phyloP scores from a whole-genome alignment of 2,888 invertebrate genomes.

The Chymomyza procnemis region DNA sequence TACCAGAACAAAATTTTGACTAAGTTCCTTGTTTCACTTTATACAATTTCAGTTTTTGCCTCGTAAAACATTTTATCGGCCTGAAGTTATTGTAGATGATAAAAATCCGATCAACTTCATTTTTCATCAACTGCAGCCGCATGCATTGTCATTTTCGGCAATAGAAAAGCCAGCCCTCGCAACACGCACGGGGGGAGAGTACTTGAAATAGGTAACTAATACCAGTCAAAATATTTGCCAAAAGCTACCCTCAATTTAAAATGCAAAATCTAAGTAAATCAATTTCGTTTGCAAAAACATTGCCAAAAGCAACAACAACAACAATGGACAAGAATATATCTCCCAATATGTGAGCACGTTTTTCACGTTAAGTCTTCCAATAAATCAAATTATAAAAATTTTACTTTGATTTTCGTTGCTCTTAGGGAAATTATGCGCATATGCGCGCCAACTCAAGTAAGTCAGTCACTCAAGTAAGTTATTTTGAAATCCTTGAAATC shows the following conservation, averaged over 20 bases:
- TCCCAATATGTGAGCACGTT: conserved; percentile 54
- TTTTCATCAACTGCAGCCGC: too few relatives aligned
- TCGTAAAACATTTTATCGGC: too few relatives aligned
- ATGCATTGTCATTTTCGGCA: neutral
- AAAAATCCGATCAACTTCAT: too few relatives aligned
- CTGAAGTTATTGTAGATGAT: too few relatives aligned
- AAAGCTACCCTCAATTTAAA: conserved; percentile 62
- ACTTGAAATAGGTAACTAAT: conserved; percentile 29
- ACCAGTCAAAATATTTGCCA: conserved; percentile 31
- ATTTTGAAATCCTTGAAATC: conserved; percentile 63
- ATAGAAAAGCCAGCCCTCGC: conserved; percentile 26
- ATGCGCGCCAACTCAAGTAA: conserved; percentile 55
- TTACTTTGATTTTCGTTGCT: conserved; percentile 36
- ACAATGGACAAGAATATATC: neutral
- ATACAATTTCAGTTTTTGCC: conserved; percentile 19
- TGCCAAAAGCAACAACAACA: conserved; percentile 12
- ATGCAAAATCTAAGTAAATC: conserved; percentile 76
- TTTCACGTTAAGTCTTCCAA: conserved; percentile 62
- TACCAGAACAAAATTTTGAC: too few relatives aligned
- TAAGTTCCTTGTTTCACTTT: conserved; percentile 47
- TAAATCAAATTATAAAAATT: conserved; percentile 70
- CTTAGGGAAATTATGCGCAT: conserved; percentile 58
- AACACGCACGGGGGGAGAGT: conserved; percentile 1
- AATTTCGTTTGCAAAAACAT: conserved; percentile 66
- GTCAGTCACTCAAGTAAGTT: conserved; percentile 20